phyloP scores from a whole-genome alignment of 2,888 invertebrate genomes.

The Scaptomyza caliginosa region DNA sequence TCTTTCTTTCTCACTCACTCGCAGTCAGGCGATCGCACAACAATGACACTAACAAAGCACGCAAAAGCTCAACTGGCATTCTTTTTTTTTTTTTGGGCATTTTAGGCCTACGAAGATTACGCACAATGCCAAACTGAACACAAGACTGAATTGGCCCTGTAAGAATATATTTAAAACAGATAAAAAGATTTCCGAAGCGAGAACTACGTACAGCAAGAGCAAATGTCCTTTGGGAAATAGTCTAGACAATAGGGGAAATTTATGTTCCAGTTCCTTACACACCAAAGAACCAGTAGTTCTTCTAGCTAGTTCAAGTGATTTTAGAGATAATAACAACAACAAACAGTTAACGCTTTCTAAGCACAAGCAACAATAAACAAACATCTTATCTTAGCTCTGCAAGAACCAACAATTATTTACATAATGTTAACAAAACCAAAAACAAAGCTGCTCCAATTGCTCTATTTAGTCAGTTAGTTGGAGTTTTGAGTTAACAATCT shows the following conservation, averaged over 20 bases:
- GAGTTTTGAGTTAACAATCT: not conserved
- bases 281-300: not conserved
- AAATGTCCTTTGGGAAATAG: not conserved
- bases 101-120: not conserved
- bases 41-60: slow-evolving; percentile 11
- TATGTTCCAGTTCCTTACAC: not conserved
- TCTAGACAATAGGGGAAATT: not conserved
- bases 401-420: slow-evolving; percentile 36
- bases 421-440: slow-evolving; percentile 11
- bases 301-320: not conserved
- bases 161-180: not conserved
- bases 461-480: slow-evolving; percentile 38
- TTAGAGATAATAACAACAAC: slow-evolving; percentile 16
- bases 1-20: not conserved
- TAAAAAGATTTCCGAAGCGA: too few species aligned
- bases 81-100: not conserved
- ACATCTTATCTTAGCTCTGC: slow-evolving; percentile 1
- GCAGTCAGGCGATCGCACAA: slow-evolving; percentile 6
- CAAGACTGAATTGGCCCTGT: too few species aligned
- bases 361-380: not conserved
- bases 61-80: slow-evolving; percentile 12
- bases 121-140: not conserved
- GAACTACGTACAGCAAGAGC: too few species aligned
- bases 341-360: slow-evolving; percentile 37
- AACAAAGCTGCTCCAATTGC: slow-evolving; percentile 12